phyloP scores from a whole-genome alignment of 2,888 invertebrate genomes.

The Acrobasis consociella region DNA sequence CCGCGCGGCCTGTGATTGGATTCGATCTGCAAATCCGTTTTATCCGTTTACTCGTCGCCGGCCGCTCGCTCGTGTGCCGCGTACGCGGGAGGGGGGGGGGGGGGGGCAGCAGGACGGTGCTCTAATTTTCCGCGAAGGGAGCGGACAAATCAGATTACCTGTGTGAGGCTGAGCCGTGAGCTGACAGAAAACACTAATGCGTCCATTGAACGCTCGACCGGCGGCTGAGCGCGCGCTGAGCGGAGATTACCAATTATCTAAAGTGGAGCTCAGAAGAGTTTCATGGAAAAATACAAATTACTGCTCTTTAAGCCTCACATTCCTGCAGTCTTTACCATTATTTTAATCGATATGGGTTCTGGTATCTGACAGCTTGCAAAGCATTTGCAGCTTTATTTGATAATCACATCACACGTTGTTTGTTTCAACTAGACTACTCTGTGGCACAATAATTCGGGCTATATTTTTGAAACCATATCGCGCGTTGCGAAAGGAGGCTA shows the following conservation, averaged over 20 bases:
- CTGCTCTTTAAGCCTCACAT: background rate
- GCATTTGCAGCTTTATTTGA: no score
- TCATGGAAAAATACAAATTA: background rate
- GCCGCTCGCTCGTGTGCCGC: background rate
- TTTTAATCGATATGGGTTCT: no score
- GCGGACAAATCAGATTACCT: background rate
- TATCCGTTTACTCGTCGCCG: no score
- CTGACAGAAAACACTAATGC: background rate
- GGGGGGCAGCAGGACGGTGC: background rate
- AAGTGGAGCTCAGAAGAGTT: background rate
- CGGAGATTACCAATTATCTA: background rate
- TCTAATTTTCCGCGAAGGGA: background rate
- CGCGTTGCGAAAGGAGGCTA: no score
- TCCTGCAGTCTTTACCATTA: no score
- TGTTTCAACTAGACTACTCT: no score
- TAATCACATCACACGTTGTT: no score
- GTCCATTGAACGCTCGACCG: background rate
- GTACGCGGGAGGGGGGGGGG: background rate
- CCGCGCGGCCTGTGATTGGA: no score
- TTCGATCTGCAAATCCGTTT: no score
- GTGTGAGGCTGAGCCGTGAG: conserved; percentile 3
- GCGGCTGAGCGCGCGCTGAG: background rate
- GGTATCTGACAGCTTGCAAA: no score
- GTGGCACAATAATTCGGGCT: no score
- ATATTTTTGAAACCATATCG: no score